phyloP scores from a whole-genome alignment of 2,888 invertebrate species.

The Gasteruption jaculator region DNA sequence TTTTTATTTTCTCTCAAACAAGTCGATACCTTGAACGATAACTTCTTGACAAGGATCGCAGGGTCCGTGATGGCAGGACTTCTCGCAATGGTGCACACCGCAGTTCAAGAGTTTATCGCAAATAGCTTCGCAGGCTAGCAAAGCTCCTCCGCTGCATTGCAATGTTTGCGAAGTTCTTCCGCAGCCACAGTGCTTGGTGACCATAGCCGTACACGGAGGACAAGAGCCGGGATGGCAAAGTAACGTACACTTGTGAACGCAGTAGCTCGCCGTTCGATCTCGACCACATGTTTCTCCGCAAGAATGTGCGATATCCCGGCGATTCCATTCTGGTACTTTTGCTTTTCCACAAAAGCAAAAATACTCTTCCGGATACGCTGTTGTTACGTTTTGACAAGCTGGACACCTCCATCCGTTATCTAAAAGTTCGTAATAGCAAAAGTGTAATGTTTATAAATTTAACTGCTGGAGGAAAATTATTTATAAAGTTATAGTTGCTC shows the following conservation, averaged over 20 bases:
- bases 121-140: slow-evolving; percentile 68
- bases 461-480: too few relatives aligned
- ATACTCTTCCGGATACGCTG: slow-evolving; percentile 74
- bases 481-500: slow-evolving; percentile 1
- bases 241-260: slow-evolving; percentile 61
- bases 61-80: slow-evolving; percentile 73
- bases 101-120: slow-evolving; percentile 78
- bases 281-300: slow-evolving; percentile 86
- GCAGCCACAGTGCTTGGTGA: slow-evolving; percentile 72
- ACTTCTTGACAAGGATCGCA: slow-evolving; percentile 69
- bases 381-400: slow-evolving; percentile 82
- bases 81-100: slow-evolving; percentile 68
- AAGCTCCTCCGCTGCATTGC: slow-evolving; percentile 68
- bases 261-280: slow-evolving; percentile 45
- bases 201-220: slow-evolving; percentile 79
- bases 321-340: slow-evolving; percentile 70
- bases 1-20: too few relatives aligned
- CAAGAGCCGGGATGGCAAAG: slow-evolving; percentile 88
- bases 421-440: slow-evolving; percentile 15
- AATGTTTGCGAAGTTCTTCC: slow-evolving; percentile 66
- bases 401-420: slow-evolving; percentile 93
- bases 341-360: slow-evolving; percentile 86
- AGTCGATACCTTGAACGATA: slow-evolving; percentile 67
- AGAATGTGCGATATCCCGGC: slow-evolving; percentile 79
- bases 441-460: not conserved